A percentile compares a stretch with the other conserved stretches of the same genome.
phyloP scores from a whole-genome alignment of 2,113 vertebrate species.

The Athene cunicularia region DNA sequence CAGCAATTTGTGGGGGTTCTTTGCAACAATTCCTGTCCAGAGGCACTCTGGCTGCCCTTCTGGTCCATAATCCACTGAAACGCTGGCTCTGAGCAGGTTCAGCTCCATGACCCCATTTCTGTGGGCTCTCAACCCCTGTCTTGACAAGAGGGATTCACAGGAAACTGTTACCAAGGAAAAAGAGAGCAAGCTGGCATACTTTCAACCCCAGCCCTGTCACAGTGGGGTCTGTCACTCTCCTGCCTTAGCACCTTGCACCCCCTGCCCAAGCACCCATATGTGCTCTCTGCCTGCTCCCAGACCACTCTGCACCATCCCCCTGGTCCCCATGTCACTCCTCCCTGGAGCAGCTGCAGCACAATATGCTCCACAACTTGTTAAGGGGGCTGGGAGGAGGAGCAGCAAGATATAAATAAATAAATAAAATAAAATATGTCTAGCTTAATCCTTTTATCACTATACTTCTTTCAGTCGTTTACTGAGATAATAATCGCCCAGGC shows the following conservation, averaged over 20 bases:
- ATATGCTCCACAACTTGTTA: conserved; percentile 10
- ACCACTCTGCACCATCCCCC: not conserved
- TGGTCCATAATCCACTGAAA: not conserved
- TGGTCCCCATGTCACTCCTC: not conserved
- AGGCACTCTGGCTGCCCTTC: not conserved
- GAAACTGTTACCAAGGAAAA: not conserved
- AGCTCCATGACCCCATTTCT: not conserved
- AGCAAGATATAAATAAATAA: conserved; percentile 52
- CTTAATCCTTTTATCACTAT: conserved; percentile 65
- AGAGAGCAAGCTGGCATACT: not conserved
- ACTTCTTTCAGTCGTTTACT: conserved; percentile 51
- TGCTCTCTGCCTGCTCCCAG: not conserved
- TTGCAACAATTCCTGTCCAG: not conserved
- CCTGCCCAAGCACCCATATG: not conserved
- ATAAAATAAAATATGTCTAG: conserved; percentile 29
- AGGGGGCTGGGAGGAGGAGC: not conserved
- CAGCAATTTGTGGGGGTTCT: not conserved
- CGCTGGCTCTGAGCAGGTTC: not conserved
- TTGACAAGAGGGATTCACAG: not conserved
- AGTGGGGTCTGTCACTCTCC: not conserved
- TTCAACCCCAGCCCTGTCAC: not conserved
- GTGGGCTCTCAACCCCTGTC: not conserved
- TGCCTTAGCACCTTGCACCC: not conserved
- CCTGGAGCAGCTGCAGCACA: not conserved
- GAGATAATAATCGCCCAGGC: conserved; percentile 30